phyloP scores from a whole-genome alignment of 2,113 vertebrate genomes.

The Noturus placidus region DNA sequence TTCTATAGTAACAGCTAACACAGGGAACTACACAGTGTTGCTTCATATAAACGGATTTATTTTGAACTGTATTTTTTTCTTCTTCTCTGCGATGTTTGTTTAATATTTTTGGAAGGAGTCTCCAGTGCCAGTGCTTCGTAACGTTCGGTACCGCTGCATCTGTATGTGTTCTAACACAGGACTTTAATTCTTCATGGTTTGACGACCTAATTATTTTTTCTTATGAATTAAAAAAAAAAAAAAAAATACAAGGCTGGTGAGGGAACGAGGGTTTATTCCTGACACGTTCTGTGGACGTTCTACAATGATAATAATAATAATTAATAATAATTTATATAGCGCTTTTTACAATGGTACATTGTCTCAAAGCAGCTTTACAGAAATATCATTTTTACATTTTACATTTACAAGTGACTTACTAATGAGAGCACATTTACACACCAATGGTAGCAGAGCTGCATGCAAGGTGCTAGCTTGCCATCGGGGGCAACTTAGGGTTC shows the following conservation, averaged over 20 bases:
- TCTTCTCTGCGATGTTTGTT: background rate
- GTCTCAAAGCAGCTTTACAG: no score
- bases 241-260: background rate
- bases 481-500: no score
- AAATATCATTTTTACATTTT: no score
- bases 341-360: no score
- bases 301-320: no score
- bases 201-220: background rate
- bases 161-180: background rate
- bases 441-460: no score
- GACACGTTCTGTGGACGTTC: background rate
- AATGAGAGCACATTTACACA: no score
- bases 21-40: background rate
- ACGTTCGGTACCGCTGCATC: background rate
- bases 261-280: background rate
- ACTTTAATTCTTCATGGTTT: background rate
- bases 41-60: background rate
- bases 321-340: no score
- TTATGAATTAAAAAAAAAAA: no score
- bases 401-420: no score
- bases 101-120: background rate
- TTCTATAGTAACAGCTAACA: background rate
- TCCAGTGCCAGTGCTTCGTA: background rate
- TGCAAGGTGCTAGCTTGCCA: no score
- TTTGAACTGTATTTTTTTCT: background rate